Base-by-base conservation (phyloP, 1,140 invertebrate species). In the Psilanteris sp. region DNA sequence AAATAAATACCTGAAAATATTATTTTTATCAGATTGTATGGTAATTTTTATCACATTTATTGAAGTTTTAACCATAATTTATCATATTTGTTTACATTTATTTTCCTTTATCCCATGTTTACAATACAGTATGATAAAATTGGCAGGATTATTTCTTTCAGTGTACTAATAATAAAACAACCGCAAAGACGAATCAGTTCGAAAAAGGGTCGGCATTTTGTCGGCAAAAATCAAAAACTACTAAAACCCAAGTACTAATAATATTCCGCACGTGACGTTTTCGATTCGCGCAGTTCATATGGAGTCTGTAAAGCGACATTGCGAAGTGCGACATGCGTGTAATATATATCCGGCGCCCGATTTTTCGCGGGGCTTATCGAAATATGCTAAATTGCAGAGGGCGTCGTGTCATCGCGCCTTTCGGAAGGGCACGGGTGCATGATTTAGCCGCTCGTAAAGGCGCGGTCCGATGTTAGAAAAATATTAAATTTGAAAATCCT, bases 401-500 rank as follows among this genome's bases (percentile, higher is more conserved):
- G 64, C 68, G 54, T 24, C 46, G 55, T 50, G 66, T 46, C 55
- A 1, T 39, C 22, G 39, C 14, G 32, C 11, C 10, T 16, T 31
- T 15, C 4, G 29, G 7, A 3, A 37, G 27, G 6, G 34, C 31
- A 62, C 24, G 44, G 18, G 55, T 36, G 46, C 54, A 80, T 84
- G 85, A 86, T 86, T 85, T 85, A 86, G 79, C 78, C 70, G 76
- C 75, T 86, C 84, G 80, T 86, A 85, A 86, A 85, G 75, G 72
- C 77, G 20, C 34, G 57, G 70, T 27, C 62, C 78, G 77, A 77
- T 79, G 79, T 79, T 67, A 67, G 80, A 80, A 84, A 86, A 86
- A 84, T 87, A 87, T 87, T 86, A 87, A 86, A 86, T 86, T 85
- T 84, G 85, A 87, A 86, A 87, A 84, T 85, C 78, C 77, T 81